Conservation (phyloP, 2,113 vertebrate genomes). For the Nannobrachium achirus region DNA sequence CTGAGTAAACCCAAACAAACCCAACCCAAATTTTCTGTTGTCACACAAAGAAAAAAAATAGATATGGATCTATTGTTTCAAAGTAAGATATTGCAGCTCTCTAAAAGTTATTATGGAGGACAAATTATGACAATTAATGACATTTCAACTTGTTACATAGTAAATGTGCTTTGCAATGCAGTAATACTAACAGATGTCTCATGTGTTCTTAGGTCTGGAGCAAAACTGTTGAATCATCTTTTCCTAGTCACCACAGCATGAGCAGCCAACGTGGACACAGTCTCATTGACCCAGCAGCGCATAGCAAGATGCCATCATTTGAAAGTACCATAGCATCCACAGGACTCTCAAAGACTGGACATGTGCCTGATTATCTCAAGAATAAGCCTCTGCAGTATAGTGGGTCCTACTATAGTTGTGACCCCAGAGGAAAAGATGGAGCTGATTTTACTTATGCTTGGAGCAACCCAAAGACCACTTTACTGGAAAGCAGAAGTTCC, state of each 20-base stretch:
- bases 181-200: neutral
- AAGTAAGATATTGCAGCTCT: too few species aligned
- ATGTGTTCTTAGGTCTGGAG: constrained; percentile 52
- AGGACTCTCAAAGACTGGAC: constrained; percentile 65
- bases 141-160: too few species aligned
- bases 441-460: constrained; percentile 66
- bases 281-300: constrained; percentile 68
- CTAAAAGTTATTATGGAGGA: too few species aligned
- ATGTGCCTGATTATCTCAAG: constrained; percentile 48
- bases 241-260: constrained; percentile 72
- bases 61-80: too few species aligned
- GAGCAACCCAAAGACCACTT: constrained; percentile 62
- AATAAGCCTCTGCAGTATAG: constrained; percentile 77
- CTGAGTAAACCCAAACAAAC: too few species aligned
- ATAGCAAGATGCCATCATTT: constrained; percentile 81
- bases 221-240: constrained; percentile 21
- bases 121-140: too few species aligned
- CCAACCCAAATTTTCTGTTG: too few species aligned
- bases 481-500: constrained; percentile 60
- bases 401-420: constrained; percentile 83
- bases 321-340: constrained; percentile 61
- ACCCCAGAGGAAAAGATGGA: constrained; percentile 65
- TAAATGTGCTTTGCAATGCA: too few species aligned
- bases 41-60: too few species aligned
- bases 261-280: constrained; percentile 77